phyloP scores from a whole-genome alignment of 2,797 vertebrate species.

The Peromyscus attwateri region DNA sequence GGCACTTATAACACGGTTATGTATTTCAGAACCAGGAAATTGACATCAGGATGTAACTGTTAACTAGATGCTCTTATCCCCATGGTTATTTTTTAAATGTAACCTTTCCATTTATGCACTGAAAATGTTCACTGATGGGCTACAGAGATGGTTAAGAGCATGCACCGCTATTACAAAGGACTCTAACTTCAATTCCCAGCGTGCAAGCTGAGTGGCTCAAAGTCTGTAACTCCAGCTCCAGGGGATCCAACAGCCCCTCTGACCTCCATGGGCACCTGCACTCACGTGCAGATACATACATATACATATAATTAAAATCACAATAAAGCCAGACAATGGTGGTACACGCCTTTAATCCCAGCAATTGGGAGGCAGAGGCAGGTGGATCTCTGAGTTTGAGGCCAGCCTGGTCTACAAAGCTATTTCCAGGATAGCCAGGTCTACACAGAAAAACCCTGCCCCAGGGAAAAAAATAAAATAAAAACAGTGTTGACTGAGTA shows the following conservation, averaged over 20 bases:
- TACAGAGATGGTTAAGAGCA: not conserved
- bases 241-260: not conserved
- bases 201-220: not conserved
- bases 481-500: not conserved
- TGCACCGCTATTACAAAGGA: not conserved
- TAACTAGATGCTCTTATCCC: constrained; percentile 31
- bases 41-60: not conserved
- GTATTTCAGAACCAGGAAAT: constrained; percentile 43
- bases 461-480: not conserved
- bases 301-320: not conserved
- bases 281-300: not conserved
- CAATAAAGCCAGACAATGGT: not conserved
- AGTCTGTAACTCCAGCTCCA: not conserved
- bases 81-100: constrained; percentile 46
- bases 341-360: not conserved
- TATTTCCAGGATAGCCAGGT: not conserved
- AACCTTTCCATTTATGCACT: constrained; percentile 20
- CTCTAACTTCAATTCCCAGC: not conserved
- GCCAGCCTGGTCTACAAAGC: not conserved
- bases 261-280: not conserved
- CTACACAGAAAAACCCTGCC: not conserved
- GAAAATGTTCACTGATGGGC: not conserved
- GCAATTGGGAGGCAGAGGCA: not conserved
- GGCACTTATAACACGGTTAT: not conserved
- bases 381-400: not conserved